Base-by-base conservation (phyloP, 2,888 invertebrate species). In the Pecten maximus region DNA sequence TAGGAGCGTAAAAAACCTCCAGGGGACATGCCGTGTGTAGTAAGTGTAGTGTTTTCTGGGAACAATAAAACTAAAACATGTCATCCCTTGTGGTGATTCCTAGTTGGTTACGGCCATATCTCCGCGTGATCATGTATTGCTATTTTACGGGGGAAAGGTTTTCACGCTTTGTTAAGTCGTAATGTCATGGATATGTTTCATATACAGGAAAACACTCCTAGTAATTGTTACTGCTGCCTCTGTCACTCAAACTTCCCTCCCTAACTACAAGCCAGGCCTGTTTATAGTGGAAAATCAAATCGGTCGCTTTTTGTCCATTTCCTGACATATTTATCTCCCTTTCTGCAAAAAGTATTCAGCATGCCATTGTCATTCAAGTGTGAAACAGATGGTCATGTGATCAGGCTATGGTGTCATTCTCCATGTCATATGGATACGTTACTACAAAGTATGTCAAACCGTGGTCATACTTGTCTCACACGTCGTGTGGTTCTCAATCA, bases 321-420 rank as follows among this genome's bases (percentile, higher is more conserved):
- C 35, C 28, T 74, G 74, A 74, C 74, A 74, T 74, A 28, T 74
- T 74, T 74, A 74, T 74, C 74, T 35, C 35, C 74, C 74, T 23
- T 74, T 74, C 74, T 74, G 74, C 74, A 74, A 74, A 74, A 74
- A 74, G 35, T 74, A 23, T 74, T 74, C 28, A 35, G 35, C 74
- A 74, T 74, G 74, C 74, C 74, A 74, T 74, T 10, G 74, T 35
- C 74, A 35, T 74, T 74, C 74, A 35, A 74, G 74, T 19, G 28
- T 74, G 74, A 74, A 74, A 74, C 74, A 74, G 74, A 74, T 74
- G 74, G 74, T 74, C 74, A 74, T 4, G 74, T 74, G 74, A 74
- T 74, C 74, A 74, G 35, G 74, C 1, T 74, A 74, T 74, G 16
- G 74, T 74, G 74, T 74, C 74, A 74, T 35, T 74, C 10, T 35